phyloP scores from a whole-genome alignment of 2,797 vertebrate genomes.

The Dendrocincla fuliginosa region DNA sequence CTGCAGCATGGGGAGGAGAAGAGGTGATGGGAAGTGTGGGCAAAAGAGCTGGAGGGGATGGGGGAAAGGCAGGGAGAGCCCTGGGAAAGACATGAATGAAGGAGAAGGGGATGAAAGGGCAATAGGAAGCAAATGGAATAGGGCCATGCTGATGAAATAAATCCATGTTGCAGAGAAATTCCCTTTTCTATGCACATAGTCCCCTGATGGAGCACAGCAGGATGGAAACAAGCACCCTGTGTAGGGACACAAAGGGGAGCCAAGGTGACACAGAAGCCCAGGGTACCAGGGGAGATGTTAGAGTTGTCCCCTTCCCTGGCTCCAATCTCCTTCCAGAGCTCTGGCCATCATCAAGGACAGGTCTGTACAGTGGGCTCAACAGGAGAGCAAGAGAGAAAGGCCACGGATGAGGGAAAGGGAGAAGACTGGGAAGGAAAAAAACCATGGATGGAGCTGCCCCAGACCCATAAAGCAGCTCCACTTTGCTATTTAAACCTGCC shows the following conservation, averaged over 20 bases:
- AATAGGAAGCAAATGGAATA: neutral
- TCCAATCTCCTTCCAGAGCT: neutral
- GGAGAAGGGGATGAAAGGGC: neutral
- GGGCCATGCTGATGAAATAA: neutral
- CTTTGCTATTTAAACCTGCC: neutral
- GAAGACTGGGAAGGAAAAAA: neutral
- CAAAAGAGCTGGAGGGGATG: neutral
- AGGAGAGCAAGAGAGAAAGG: neutral
- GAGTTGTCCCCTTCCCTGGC: neutral
- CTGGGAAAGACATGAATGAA: neutral
- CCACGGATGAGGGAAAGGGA: neutral
- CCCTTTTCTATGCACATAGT: neutral
- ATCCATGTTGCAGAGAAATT: neutral
- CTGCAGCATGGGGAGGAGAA: neutral
- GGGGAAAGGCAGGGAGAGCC: neutral
- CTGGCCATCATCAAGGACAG: neutral
- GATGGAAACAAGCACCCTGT: neutral
- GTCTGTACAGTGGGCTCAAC: rapidly evolving
- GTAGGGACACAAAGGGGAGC: rapidly evolving
- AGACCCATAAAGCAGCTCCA: rapidly evolving
- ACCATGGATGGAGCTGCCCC: neutral
- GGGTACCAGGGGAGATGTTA: neutral
- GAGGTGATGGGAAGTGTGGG: neutral
- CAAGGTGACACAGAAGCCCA: neutral
- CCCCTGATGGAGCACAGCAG: rapidly evolving